These are phyloP conservation scores for Cephus pulcher DNA, from an alignment of 2,888 invertebrate species.

Conservation along the genomic window DNA sequence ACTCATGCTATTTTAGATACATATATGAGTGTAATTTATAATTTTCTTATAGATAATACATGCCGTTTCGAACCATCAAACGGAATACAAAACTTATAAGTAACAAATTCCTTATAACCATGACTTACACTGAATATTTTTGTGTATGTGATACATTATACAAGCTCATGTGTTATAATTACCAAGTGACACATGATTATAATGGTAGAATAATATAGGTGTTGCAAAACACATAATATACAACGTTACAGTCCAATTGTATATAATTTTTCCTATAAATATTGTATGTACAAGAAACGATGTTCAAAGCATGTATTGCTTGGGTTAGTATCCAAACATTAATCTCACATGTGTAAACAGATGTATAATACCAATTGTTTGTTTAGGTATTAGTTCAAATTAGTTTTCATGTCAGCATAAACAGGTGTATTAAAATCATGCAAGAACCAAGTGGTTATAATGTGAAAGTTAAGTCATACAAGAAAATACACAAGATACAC, in stretches of 20 bases:
- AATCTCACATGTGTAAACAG: not conserved
- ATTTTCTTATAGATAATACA: not conserved
- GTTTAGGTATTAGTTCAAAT: not conserved
- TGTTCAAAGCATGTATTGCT: not conserved
- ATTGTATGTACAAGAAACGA: not conserved
- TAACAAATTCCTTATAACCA: not conserved
- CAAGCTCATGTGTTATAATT: not conserved
- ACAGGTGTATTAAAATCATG: not conserved
- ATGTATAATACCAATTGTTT: not conserved
- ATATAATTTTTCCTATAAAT: not conserved
- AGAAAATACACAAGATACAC: not conserved
- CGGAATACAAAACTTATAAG: not conserved
- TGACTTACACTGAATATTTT: not conserved
- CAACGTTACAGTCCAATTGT: not conserved
- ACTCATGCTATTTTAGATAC: not conserved
- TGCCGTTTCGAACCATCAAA: not conserved
- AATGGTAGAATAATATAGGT: not conserved
- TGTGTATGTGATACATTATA: not conserved
- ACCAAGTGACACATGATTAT: too few species aligned
- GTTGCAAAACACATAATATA: not conserved
- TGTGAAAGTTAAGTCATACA: not conserved
- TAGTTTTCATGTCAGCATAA: not conserved
- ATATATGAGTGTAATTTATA: not conserved
- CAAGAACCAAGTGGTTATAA: not conserved
- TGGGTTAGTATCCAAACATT: not conserved